phyloP scores from a whole-genome alignment of 2,797 vertebrate species.

The Cirrhinus molitorella region DNA sequence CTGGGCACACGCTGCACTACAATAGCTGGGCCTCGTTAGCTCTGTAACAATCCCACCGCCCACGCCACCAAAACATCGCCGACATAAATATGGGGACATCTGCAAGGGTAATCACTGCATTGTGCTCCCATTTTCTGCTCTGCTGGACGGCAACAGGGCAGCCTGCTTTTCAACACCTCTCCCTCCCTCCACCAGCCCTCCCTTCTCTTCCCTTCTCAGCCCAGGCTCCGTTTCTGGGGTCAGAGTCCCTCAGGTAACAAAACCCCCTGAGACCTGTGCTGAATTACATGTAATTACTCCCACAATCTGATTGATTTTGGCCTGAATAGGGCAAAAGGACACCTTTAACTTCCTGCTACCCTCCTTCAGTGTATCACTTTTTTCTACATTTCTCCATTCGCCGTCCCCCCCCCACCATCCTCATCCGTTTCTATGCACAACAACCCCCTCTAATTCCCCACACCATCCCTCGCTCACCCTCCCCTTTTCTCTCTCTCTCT shows the following conservation, averaged over 20 bases:
- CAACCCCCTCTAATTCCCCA: conserved; percentile 70
- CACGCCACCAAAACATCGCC: conserved; percentile 59
- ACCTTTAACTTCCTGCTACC: conserved; percentile 82
- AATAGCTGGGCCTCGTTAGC: conserved; percentile 72
- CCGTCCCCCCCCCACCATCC: conserved; percentile 73
- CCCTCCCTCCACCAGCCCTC: conserved; percentile 66
- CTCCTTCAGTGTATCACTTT: conserved; percentile 76
- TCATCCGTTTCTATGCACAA: conserved; percentile 83
- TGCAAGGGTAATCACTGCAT: conserved; percentile 98
- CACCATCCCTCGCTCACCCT: conserved; percentile 77
- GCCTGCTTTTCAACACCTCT: conserved; percentile 88
- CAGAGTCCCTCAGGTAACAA: conserved; percentile 96
- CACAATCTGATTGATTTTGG: conserved; percentile 98
- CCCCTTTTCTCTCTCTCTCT: conserved; percentile 57
- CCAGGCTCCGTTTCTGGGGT: conserved; percentile 69
- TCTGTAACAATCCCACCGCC: conserved; percentile 68
- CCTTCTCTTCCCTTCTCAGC: conserved; percentile 63
- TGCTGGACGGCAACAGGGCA: conserved; percentile 86
- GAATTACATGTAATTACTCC: conserved; percentile 99
- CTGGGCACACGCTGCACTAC: conserved; percentile 70
- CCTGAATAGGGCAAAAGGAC: conserved; percentile 83
- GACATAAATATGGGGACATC: conserved; percentile 91
- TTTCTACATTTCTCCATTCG: conserved; percentile 47
- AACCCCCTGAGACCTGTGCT: conserved; percentile 89
- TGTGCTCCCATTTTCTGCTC: conserved; percentile 98